Conservation (phyloP, 1,140 invertebrate species). For the Drosophila tristis region DNA sequence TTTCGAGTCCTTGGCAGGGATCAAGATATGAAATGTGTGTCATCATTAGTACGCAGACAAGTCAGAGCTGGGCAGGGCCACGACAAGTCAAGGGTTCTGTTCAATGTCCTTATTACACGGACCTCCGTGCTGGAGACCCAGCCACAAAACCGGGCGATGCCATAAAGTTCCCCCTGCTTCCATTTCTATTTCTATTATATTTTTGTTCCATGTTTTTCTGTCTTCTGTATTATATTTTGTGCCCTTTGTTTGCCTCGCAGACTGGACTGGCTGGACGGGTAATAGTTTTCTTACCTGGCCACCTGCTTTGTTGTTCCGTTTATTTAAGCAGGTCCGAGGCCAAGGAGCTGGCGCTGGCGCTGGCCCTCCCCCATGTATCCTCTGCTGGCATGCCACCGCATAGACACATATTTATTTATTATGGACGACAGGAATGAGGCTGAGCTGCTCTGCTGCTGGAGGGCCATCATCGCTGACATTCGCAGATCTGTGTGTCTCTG, state of each 20-base stretch:
- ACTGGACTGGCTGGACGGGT: constrained; percentile 12
- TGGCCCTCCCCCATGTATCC: constrained; percentile 14
- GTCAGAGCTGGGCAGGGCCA: constrained; percentile 12
- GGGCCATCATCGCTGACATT: constrained; percentile 54
- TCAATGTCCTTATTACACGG: constrained; percentile 61
- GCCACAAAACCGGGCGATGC: constrained; percentile 64
- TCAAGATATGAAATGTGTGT: constrained; percentile 81
- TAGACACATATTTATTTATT: constrained; percentile 82
- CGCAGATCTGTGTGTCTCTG: constrained; percentile 33
- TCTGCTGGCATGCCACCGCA: constrained; percentile 70
- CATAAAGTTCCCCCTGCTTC: constrained; percentile 59
- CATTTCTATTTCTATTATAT: constrained; percentile 38
- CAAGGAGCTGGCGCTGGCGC: constrained; percentile 17
- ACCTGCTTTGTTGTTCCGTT: constrained; percentile 15
- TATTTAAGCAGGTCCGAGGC: constrained; percentile 11
- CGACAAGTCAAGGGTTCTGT: constrained; percentile 57
- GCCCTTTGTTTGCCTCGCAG: constrained; percentile 28
- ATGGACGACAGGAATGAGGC: constrained; percentile 56
- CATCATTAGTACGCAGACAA: constrained; percentile 70
- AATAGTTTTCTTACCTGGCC: constrained; percentile 58
- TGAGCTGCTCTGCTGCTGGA: constrained; percentile 6
- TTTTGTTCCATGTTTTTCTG: constrained; percentile 10
- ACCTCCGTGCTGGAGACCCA: constrained; percentile 16
- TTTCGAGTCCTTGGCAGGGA: constrained; percentile 46
- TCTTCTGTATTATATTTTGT: constrained; percentile 22